Base-by-base conservation (phyloP, 2,888 invertebrate genomes). In the Drosophila nr. fundita region DNA sequence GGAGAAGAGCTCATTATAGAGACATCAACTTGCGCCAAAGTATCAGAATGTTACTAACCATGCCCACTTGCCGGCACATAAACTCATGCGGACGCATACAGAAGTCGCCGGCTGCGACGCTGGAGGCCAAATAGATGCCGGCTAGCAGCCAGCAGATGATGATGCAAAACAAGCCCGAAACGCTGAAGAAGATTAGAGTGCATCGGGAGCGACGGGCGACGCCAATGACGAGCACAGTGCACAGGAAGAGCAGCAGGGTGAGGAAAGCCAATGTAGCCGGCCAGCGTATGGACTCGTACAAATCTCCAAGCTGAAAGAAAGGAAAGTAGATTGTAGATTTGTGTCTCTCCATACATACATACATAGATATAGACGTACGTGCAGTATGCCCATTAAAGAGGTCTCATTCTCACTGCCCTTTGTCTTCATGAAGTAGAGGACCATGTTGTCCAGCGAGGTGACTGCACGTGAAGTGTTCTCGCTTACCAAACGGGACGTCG, bases 101-200 rank as follows among this genome's bases (percentile, higher is more conserved):
- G 54, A 97, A 96, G 93, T 97, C 97, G 61, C 97, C 97, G 50
- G 96, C 94, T 62, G 97, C 97, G 91, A 98, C 97, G 66, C 97
- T 95, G 60, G 96, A 95, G 72, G 97, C 97, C 84, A 98, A 94
- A 94, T 98, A 97, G 86, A 98, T 93, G 68, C 98, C 98, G 53
- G 97, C 96, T 94, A 97, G 95, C 91, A 97, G 94, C 97, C 98
- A 98, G 83, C 97, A 97, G 58, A 93, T 90, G 72, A 93, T 93
- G 64, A 93, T 92, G 74, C 93, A 93, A 80, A 93, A 93, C 54
- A 97, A 94, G 45, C 96, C 96, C 92, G 97, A 96, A 72, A 98
- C 98, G 77, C 97, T 97, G 87, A 98, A 97, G 94, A 97, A 96
- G 91, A 98, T 96, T 73, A 98, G 95, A 58, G 97, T 97, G 91